A percentile compares a stretch with the other conserved stretches of the same genome.
Evolutionary conservation across 2,888 invertebrate species (phyloP).

Genomic region (Drosophila gaucha): DNA sequence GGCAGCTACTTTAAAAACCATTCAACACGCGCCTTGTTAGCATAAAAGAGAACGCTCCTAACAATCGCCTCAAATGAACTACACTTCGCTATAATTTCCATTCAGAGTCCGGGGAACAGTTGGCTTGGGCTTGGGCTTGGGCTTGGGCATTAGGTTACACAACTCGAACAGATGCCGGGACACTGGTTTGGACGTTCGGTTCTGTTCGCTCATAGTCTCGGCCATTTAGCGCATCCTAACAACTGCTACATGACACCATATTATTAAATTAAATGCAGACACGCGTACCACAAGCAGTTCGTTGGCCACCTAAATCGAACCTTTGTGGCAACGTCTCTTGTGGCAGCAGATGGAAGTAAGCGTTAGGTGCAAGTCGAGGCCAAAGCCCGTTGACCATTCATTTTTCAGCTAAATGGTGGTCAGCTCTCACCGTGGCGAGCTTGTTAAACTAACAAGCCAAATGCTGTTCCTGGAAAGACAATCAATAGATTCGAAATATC

Average conservation of each 20-base stretch:
- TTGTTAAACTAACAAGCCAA: constrained; percentile 63
- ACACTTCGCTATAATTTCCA: constrained; percentile 49
- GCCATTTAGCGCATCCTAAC: constrained; percentile 73
- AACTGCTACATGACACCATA: constrained; percentile 78
- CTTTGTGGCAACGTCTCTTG: constrained; percentile 47
- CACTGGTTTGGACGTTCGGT: constrained; percentile 17
- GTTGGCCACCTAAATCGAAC: constrained; percentile 58
- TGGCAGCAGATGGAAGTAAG: constrained; percentile 63
- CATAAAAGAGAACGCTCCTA: constrained; percentile 44
- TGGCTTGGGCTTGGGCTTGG: constrained; percentile 48
- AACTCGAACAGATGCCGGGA: constrained; percentile 68
- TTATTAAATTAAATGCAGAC: constrained; percentile 78
- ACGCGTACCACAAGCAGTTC: constrained; percentile 54
- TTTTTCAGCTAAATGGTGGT: constrained; percentile 58
- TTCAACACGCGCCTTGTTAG: constrained; percentile 69
- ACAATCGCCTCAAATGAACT: constrained; percentile 47
- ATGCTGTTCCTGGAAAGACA: constrained; percentile 58
- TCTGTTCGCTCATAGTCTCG: constrained; percentile 6
- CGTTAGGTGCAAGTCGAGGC: constrained; percentile 30
- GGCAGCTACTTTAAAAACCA: constrained; percentile 54
- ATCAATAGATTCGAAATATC: constrained; percentile 64
- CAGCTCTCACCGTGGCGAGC: constrained; percentile 19
- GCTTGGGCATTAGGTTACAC: constrained; percentile 64
- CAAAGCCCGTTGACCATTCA: constrained; percentile 59
- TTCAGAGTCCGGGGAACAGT: constrained; percentile 32